These are phyloP conservation scores for Echinarachnius parma DNA, from an alignment of 53 echinoderm and acorn worm genomes.

Conservation along the genomic window DNA sequence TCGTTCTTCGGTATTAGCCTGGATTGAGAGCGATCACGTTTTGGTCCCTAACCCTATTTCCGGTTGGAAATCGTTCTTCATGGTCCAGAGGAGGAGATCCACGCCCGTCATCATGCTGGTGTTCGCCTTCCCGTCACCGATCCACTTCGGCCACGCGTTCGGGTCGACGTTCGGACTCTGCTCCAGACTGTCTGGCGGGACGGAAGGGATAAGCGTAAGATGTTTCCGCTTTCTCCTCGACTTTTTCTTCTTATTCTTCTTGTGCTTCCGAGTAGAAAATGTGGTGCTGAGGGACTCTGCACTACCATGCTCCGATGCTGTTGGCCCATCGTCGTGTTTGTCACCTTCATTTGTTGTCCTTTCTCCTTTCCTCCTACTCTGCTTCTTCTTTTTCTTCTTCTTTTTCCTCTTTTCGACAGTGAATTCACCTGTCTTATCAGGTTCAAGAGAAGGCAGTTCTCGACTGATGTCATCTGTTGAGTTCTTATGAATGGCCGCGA, in stretches of 20 bases:
- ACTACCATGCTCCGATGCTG: not conserved
- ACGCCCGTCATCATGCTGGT: constrained; percentile 13
- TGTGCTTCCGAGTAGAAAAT: not conserved
- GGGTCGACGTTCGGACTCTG: not conserved
- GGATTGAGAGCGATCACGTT: too few species aligned
- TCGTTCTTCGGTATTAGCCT: too few species aligned
- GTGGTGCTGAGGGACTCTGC: not conserved
- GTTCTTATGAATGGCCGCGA: not conserved
- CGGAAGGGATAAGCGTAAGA: too few species aligned
- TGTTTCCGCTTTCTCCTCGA: not conserved
- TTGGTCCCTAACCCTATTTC: too few species aligned
- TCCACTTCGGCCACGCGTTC: constrained; percentile 32
- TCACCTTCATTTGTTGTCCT: constrained; percentile 1
- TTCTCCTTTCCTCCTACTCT: constrained; percentile 17
- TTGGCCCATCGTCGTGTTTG: not conserved
- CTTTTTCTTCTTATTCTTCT: constrained; percentile 3
- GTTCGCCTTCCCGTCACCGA: not conserved
- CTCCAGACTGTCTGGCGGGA: too few species aligned
- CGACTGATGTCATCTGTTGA: not conserved
- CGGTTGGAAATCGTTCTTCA: constrained; percentile 25
- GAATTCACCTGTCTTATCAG: not conserved
- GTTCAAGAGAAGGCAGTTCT: not conserved
- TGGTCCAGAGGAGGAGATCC: constrained; percentile 19
- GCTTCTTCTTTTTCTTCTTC: constrained; percentile 5
- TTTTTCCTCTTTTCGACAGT: not conserved